These are phyloP conservation scores for Ascidia mentula DNA, from an alignment of 23 tunicate species.

Conservation along the genomic window DNA sequence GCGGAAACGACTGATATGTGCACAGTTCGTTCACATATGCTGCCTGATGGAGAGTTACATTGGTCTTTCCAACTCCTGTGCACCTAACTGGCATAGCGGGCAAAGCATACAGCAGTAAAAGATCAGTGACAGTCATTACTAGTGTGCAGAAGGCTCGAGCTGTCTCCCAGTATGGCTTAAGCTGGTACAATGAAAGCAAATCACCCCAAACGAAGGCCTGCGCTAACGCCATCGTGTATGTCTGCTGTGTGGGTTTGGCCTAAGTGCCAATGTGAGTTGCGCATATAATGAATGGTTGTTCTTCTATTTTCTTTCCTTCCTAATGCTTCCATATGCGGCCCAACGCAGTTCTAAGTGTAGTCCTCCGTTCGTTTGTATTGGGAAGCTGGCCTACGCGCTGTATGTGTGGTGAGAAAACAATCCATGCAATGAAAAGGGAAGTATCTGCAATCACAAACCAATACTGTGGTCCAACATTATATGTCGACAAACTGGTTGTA, in stretches of 20 bases:
- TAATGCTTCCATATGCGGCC: conserved; percentile 1
- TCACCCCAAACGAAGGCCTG: background rate
- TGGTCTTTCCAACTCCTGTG: background rate
- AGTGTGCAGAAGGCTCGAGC: background rate
- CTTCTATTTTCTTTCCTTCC: background rate
- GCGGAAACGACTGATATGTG: background rate
- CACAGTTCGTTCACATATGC: background rate
- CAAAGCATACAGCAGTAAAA: background rate
- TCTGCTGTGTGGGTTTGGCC: background rate
- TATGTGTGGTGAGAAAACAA: too few species aligned
- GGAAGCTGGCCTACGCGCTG: background rate
- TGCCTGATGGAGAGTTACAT: background rate
- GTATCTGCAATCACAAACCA: too few species aligned
- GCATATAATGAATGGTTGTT: background rate
- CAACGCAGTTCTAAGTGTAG: background rate
- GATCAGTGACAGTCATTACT: background rate
- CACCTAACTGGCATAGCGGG: background rate
- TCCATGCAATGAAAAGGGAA: too few species aligned
- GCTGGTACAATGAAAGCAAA: background rate
- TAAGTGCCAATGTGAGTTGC: background rate
- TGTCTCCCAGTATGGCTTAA: background rate
- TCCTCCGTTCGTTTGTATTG: background rate
- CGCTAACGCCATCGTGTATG: conserved; percentile 1
- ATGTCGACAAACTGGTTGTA: too few species aligned
- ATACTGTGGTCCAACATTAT: too few species aligned